phyloP scores from a whole-genome alignment of 2,797 vertebrate genomes.

The Australoheros facetus region DNA sequence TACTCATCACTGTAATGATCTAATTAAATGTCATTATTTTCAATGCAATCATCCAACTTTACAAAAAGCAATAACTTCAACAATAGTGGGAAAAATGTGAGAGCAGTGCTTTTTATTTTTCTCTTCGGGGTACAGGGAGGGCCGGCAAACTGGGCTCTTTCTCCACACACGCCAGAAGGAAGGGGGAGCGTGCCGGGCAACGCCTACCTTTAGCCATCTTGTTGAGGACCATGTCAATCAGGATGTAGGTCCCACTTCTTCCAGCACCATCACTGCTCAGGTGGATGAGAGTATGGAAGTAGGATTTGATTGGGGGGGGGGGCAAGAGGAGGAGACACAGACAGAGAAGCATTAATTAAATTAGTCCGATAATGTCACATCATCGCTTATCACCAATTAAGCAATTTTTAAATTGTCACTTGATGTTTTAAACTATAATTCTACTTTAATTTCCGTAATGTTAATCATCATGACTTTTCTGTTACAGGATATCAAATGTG shows the following conservation, averaged over 20 bases:
- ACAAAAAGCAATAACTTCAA: conserved; percentile 3
- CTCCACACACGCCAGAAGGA: conserved; percentile 12
- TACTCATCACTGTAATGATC: conserved; percentile 24
- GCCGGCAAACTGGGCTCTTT: not conserved
- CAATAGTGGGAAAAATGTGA: not conserved
- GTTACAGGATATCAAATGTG: not conserved
- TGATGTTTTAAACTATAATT: not conserved
- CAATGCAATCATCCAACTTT: not conserved
- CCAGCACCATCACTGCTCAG: conserved; percentile 90
- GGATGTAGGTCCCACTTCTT: conserved; percentile 93
- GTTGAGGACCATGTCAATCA: conserved; percentile 99
- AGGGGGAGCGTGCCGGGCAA: not conserved
- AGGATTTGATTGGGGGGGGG: not conserved
- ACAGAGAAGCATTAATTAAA: conserved; percentile 3
- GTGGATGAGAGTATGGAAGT: conserved; percentile 53
- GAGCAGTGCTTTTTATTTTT: not conserved
- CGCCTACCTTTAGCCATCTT: conserved; percentile 98
- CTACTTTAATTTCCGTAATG: not conserved
- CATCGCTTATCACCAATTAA: not conserved
- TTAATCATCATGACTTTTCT: not conserved
- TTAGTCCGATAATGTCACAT: not conserved
- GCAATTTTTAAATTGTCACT: not conserved
- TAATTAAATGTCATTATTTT: conserved; percentile 28
- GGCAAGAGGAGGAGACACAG: not conserved
- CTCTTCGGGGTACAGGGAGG: not conserved